Conservation (phyloP, 2,797 vertebrate species). For the Notolepis coatsorum region DNA sequence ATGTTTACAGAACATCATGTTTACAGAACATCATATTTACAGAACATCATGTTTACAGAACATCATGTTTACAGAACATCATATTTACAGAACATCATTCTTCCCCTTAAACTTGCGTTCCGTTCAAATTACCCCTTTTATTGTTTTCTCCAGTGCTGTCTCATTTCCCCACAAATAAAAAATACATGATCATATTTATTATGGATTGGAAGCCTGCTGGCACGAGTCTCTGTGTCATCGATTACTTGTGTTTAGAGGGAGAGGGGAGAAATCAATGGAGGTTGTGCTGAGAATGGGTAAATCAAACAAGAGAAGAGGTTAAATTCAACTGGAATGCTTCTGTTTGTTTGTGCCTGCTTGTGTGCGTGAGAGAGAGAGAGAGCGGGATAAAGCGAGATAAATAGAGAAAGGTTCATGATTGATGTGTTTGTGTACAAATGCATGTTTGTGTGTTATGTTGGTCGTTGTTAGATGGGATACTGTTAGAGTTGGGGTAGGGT, state of each 20-base stretch:
- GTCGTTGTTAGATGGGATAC: too few relatives aligned
- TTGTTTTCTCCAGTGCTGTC: conserved; percentile 44
- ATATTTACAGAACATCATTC: conserved; percentile 69
- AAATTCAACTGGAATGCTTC: conserved; percentile 51
- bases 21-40: too few relatives aligned
- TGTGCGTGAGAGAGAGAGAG: too few relatives aligned
- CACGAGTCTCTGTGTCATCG: conserved; percentile 67
- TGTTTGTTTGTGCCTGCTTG: too few relatives aligned
- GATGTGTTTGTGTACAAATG: too few relatives aligned
- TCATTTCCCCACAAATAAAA: conserved; percentile 71
- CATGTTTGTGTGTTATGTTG: too few relatives aligned
- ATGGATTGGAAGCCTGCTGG: conserved; percentile 70
- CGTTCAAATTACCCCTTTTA: conserved; percentile 56
- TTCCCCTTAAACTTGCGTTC: conserved; percentile 50
- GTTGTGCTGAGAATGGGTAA: conserved; percentile 46
- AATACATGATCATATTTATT: conserved; percentile 77
- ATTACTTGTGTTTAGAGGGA: conserved; percentile 70
- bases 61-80: conserved; percentile 66
- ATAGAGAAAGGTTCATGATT: too few relatives aligned
- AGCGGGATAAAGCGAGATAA: too few relatives aligned
- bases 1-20: too few relatives aligned
- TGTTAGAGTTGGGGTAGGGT: too few relatives aligned
- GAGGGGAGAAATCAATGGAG: conserved; percentile 62
- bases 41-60: conserved; percentile 49
- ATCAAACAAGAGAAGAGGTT: conserved; percentile 65